Evolutionary conservation across 2,888 invertebrate species (phyloP), one percentile per base, ranked within the genome.

Genomic region (Notocelia uddmanniana): DNA sequence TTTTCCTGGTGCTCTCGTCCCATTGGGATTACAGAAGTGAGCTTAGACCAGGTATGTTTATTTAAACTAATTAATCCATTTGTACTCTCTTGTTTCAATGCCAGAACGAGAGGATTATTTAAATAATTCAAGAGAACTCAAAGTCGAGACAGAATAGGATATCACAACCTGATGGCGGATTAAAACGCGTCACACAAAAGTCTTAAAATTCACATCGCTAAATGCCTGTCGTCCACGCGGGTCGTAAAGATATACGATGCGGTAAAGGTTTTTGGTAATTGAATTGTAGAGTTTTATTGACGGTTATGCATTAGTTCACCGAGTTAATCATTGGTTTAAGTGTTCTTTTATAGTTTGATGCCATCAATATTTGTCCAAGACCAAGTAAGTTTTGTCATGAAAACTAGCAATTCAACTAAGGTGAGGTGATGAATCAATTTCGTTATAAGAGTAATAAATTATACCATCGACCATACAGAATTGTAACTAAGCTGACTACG

Each of bases 131-230:
- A 64, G 52, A 57, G 34, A 15, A 34, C 52, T 66, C 59, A 45
- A 71, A 59, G 59, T 71, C 54, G 45, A 59, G 66, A 66, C 18
- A 59, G 59, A 67, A 71, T 67, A 60, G 31, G 45, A 71, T 59
- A 71, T 71, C 41, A 34, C 50, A 26, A 52, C 34, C 52, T 63
- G 50, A 52, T 66, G 52, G 41, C n/a, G 31, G 54, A 71, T 60
- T 71, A 66, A 59, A 71, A 59, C 31, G 26, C 3, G 50, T 19
- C 31, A 45, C 41, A 59, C 59, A 23, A 45, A 26, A 66, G 52
- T 70, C 58, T 67, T 54, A 67, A 59, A 63, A 59, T 64, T 71
- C 59, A 54, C 31, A 45, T 31, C 18, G 45, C 6, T 54, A 67
- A n/a, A 66, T 41, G 70, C 59, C 18, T 54, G 59, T 31, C 52